Evolutionary conservation across 2,797 vertebrate species (phyloP), one percentile per base, ranked within the genome.

Genomic region (Fistularia commersonii): DNA sequence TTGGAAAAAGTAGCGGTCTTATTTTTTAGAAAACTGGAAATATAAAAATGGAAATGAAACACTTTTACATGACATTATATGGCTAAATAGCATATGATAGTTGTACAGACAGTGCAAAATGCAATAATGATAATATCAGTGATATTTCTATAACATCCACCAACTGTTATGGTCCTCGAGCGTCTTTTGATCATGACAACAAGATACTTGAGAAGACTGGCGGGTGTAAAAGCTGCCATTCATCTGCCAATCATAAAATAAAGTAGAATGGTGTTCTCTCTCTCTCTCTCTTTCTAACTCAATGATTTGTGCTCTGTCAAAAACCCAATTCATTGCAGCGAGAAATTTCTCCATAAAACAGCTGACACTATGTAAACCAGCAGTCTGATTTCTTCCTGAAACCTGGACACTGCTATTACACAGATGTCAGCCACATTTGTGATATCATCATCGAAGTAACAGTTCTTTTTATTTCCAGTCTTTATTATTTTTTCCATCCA

Each of bases 401-500:
- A 76, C 79, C 77, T 75, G 81, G 80, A 76, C 68, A 37, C 63
- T 49, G 58, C 59, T 83, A 85, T 87, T 81, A 80, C 72, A 76
- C 83, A 89, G 87, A 88, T 84, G 87, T 86, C 83, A 78, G 54
- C 50, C 77, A 55, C 76, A 64, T 76, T 75, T 74, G 78, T 73
- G 82, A 84, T 82, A 82, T 83, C 83, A 82, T 82, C 80, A 70
- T 85, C 79, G 83, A 83, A 77, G 78, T 80, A 78, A 53, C 51
- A 78, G 76, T 61, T 65, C 63, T 65, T 31, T 6, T 6, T 36
- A 7, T 7, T 10, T 36, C 35, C 9, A 41, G 43, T 66, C 54
- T 36, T 37, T 48, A 12, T 31, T 11, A 6, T 37, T 46, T 48
- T 32, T 32, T 32, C 12, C 33, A 11, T 11, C 23, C 12, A 38